phyloP scores from a whole-genome alignment of 2,797 vertebrate genomes.

The Taenioides sp. region DNA sequence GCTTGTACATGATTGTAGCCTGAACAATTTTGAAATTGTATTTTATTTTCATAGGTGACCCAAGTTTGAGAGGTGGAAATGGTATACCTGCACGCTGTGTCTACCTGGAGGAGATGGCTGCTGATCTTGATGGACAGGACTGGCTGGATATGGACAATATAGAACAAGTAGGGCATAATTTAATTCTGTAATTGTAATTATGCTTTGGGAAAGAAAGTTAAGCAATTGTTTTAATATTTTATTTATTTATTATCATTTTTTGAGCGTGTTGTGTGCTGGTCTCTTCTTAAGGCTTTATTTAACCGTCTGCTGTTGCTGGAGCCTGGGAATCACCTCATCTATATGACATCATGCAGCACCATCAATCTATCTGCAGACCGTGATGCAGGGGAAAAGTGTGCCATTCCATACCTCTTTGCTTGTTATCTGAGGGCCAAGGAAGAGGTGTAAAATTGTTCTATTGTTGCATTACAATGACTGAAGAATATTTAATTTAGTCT shows the following conservation, averaged over 20 bases:
- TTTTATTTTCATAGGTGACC: slow-evolving; percentile 84
- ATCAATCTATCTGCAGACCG: slow-evolving; percentile 94
- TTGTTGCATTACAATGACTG: not conserved
- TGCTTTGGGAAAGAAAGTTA: not conserved
- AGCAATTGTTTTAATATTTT: not conserved
- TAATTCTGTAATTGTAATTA: slow-evolving; percentile 1
- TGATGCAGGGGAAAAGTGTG: slow-evolving; percentile 91
- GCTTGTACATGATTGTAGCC: not conserved
- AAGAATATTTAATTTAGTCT: not conserved
- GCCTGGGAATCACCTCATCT: slow-evolving; percentile 91
- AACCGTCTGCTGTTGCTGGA: slow-evolving; percentile 89
- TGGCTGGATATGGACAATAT: slow-evolving; percentile 98
- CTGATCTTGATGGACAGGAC: slow-evolving; percentile 94
- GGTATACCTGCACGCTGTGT: slow-evolving; percentile 95
- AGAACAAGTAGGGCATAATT: slow-evolving; percentile 83
- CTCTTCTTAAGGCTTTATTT: slow-evolving; percentile 85
- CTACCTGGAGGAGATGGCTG: slow-evolving; percentile 92
- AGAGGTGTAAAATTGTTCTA: slow-evolving; percentile 78
- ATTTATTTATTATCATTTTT: not conserved
- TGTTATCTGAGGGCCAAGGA: slow-evolving; percentile 93
- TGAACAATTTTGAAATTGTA: not conserved
- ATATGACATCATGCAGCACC: slow-evolving; percentile 86
- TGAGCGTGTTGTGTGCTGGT: slow-evolving; percentile 12
- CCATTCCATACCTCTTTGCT: slow-evolving; percentile 90
- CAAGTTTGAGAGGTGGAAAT: slow-evolving; percentile 90